Evolutionary conservation across 2,113 vertebrate species (phyloP), one percentile per base, ranked within the genome.

Genomic region (Pithys albifrons): DNA sequence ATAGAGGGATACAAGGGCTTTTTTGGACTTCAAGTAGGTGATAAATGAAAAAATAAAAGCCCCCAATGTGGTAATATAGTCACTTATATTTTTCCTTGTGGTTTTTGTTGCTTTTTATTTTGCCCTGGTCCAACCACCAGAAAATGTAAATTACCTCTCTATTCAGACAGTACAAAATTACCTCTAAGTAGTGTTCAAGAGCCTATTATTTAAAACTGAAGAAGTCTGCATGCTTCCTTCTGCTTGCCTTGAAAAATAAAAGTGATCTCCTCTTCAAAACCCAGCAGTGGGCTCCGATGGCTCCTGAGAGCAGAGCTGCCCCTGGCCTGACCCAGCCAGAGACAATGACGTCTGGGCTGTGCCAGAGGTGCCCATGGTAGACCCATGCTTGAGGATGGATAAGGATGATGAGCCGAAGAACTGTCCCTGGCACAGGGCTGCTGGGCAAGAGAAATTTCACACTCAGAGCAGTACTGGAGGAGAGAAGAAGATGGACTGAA

Each of bases 101-200:
- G 7, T 1, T 55, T 48, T 65, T 61, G 61, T 66, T 4, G 5
- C 48, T 62, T 71, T 5, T 1, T 62, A n/a, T 37, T 61, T 62
- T 67, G 33, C 2, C n/a, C 39, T 61, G 13, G 27, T 81, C 24
- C 24, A 28, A 81, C 41, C 18, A 59, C 14, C 9, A 72, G 35
- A 25, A 78, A 81, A 93, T 48, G 15, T 35, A 85, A 92, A 91
- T 75, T 82, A 27, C 17, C 74, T 52, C 35, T 95, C 29, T 85
- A 29, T 89, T 81, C 89, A 87, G 48, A 87, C 33, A 78, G 27
- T 19, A 46, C 24, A 66, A 79, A 64, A 93, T 84, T 77, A 70
- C 43, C 29, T 39, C 22, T 71, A 66, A 77, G 46, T 54, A 54
- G 10, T 15, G 16, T 29, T 91, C 43, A 67, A 51, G 71, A 82